phyloP scores from a whole-genome alignment of 37 sponge, comb jelly and placozoan genomes.

The Tethya wilhelma region DNA sequence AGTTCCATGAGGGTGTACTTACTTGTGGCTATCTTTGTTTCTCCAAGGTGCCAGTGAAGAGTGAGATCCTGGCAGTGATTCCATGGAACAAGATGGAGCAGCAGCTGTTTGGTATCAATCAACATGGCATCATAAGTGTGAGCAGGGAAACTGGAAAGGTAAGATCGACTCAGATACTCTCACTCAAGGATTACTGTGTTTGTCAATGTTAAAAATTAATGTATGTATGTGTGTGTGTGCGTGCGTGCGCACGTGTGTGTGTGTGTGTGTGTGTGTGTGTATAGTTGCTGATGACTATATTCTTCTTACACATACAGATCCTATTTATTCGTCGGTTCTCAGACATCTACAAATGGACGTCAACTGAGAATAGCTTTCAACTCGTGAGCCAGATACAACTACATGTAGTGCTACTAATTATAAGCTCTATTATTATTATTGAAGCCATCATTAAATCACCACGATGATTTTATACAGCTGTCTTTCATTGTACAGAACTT shows the following conservation, averaged over 20 bases:
- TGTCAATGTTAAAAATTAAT: neutral
- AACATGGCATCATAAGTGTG: conserved; percentile 29
- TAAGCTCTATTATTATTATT: neutral
- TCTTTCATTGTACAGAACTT: conserved; percentile 24
- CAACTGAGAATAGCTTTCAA: conserved; percentile 40
- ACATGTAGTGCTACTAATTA: too few species aligned
- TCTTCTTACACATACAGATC: neutral
- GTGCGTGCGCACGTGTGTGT: neutral
- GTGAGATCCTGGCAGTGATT: conserved; percentile 44
- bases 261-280: neutral
- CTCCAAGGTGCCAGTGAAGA: conserved; percentile 34
- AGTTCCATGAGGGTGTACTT: neutral
- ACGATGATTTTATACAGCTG: neutral
- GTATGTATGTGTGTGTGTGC: neutral
- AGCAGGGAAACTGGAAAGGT: conserved; percentile 40
- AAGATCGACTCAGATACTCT: too few species aligned
- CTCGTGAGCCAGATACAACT: conserved; percentile 57
- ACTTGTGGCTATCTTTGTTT: neutral
- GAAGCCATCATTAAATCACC: neutral
- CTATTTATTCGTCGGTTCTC: conserved; percentile 30
- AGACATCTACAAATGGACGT: conserved; percentile 42
- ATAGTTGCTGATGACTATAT: neutral
- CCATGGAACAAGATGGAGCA: conserved; percentile 59
- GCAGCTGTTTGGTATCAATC: conserved; percentile 40
- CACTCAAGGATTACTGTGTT: too few species aligned